phyloP scores from a whole-genome alignment of 2,113 vertebrate genomes.

The Erinaceus europaeus region DNA sequence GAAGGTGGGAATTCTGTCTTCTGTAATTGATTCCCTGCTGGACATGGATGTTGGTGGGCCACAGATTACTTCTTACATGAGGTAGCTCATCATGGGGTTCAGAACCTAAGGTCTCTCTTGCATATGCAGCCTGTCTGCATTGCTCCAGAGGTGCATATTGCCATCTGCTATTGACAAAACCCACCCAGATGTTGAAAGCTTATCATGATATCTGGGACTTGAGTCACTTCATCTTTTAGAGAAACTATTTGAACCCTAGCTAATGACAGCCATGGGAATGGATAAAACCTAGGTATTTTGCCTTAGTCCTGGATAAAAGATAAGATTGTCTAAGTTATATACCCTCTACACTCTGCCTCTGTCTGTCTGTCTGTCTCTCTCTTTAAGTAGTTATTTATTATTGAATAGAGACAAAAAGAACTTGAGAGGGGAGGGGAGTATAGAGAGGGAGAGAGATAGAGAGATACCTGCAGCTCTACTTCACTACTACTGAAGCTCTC shows the following conservation, averaged over 20 bases:
- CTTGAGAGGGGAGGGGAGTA: too few relatives aligned
- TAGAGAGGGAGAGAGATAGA: too few relatives aligned
- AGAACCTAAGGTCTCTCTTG: neutral
- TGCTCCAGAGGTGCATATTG: neutral
- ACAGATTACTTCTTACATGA: too few relatives aligned
- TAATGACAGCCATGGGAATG: neutral
- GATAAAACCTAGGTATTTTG: neutral
- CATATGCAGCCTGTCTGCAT: too few relatives aligned
- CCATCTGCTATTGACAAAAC: neutral
- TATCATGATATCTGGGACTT: neutral
- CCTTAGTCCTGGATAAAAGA: neutral
- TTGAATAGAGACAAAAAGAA: too few relatives aligned
- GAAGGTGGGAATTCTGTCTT: too few relatives aligned
- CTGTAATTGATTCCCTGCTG: too few relatives aligned
- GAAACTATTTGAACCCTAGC: neutral
- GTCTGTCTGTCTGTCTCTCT: neutral
- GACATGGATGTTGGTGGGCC: too few relatives aligned
- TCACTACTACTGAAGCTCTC: neutral
- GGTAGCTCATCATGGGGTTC: rapidly evolving
- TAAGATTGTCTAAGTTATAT: neutral
- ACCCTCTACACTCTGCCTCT: rapidly evolving
- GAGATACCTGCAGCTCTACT: neutral
- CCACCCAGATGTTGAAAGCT: neutral
- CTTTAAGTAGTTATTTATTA: too few relatives aligned
- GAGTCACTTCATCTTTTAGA: constrained; percentile 7